Conservation (phyloP, 2,113 vertebrate genomes). For the Heterotilapia buettikoferi region DNA sequence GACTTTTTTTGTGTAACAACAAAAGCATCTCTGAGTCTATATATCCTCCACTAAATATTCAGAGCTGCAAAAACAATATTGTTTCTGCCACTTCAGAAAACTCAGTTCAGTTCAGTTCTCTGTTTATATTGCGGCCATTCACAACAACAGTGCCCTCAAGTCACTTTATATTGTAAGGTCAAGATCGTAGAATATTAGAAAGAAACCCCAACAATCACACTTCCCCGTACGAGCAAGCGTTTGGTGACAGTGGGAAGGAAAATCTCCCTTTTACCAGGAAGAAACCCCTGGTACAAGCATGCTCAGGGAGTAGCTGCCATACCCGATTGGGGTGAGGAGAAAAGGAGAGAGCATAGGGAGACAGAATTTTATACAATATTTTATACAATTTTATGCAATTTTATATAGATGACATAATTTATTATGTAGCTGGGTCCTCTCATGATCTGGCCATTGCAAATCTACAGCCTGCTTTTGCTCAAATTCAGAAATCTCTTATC, state of each 20-base stretch:
- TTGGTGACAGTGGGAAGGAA: not conserved
- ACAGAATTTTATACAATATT: not conserved
- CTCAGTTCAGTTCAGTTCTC: not conserved
- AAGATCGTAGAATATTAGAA: not conserved
- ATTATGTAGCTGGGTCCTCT: not conserved
- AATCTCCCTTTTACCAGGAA: not conserved
- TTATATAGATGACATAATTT: not conserved
- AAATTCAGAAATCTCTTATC: not conserved
- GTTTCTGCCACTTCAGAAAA: not conserved
- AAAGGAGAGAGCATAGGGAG: not conserved
- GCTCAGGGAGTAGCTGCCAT: not conserved
- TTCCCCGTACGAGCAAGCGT: accelerated
- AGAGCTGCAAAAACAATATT: not conserved
- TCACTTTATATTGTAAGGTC: not conserved
- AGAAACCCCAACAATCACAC: not conserved
- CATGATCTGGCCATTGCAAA: not conserved
- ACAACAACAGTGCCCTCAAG: not conserved
- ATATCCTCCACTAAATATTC: not conserved
- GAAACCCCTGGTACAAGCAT: not conserved
- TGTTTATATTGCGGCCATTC: not conserved
- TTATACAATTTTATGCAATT: not conserved
- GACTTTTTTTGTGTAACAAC: accelerated
- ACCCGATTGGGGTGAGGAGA: not conserved
- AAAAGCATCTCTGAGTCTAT: not conserved
- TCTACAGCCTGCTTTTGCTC: not conserved